These are phyloP conservation scores for Aphidius ervi DNA, from an alignment of 1,140 invertebrate genomes.

Conservation along the genomic window DNA sequence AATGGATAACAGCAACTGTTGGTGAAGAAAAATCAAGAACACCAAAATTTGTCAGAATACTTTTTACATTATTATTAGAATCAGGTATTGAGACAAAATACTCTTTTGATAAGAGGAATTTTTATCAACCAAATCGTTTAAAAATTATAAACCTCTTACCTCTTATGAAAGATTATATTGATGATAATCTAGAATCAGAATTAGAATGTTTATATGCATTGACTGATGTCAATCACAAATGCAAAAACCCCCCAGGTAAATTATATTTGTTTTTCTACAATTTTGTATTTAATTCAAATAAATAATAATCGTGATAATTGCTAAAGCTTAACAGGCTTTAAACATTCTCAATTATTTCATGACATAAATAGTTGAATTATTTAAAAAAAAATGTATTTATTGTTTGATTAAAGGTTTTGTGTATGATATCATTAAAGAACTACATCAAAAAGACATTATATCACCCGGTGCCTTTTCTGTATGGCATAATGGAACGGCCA, in stretches of 20 bases:
- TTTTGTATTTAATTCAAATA: too few relatives aligned
- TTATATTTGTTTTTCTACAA: too few relatives aligned
- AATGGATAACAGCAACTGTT: slow-evolving; percentile 67
- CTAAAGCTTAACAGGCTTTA: too few relatives aligned
- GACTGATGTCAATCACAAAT: slow-evolving; percentile 67
- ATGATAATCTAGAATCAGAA: slow-evolving; percentile 64
- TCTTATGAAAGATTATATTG: slow-evolving; percentile 69
- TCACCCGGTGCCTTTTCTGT: too few relatives aligned
- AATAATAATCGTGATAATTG: too few relatives aligned
- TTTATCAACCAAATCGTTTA: slow-evolving; percentile 41
- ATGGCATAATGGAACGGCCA: too few relatives aligned
- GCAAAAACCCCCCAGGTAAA: slow-evolving; percentile 60
- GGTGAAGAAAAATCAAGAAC: slow-evolving; percentile 56
- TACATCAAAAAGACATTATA: too few relatives aligned
- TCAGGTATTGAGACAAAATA: slow-evolving; percentile 53
- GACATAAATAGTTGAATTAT: too few relatives aligned
- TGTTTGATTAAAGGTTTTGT: too few relatives aligned
- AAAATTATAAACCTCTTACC: slow-evolving; percentile 49
- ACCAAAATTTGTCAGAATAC: slow-evolving; percentile 65
- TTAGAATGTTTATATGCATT: slow-evolving; percentile 79
- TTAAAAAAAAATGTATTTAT: too few relatives aligned
- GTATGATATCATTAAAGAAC: too few relatives aligned
- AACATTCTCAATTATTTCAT: too few relatives aligned
- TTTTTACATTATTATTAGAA: slow-evolving; percentile 67
- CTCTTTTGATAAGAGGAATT: neutral